Conservation (phyloP, 30 jellyfish, hydroid and myxozoan genomes). For the Haliclystus octoradiatus region DNA sequence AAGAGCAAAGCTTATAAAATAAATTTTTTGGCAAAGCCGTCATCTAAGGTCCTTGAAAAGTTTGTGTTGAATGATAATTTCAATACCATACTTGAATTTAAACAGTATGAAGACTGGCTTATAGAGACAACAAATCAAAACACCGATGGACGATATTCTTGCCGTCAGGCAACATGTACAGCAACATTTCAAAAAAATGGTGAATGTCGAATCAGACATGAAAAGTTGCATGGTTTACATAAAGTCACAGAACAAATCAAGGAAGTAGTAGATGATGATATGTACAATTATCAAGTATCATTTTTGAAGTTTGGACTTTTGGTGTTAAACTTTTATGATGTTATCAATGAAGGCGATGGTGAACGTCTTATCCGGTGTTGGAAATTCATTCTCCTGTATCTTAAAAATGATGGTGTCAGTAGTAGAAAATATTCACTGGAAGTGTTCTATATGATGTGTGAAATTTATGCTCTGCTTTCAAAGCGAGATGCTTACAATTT, state of each 20-base stretch:
- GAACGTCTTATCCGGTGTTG: conserved; percentile 4
- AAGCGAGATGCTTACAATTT: conserved; percentile 2
- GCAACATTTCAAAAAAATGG: conserved; percentile 13
- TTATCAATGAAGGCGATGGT: conserved; percentile 16
- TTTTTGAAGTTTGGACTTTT: conserved; percentile 3
- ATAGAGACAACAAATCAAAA: neutral
- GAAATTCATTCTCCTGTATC: conserved; percentile 9
- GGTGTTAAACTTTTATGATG: conserved; percentile 1
- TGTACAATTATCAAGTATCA: conserved; percentile 20
- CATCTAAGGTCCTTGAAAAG: conserved; percentile 5
- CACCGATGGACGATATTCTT: conserved; percentile 7
- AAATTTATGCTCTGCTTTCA: conserved; percentile 3
- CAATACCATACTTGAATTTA: neutral
- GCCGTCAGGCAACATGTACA: conserved; percentile 7
- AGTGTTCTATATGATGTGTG: conserved; percentile 1
- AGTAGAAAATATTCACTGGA: conserved; percentile 16
- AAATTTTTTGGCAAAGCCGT: neutral
- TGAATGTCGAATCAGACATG: conserved; percentile 12
- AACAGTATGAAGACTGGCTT: conserved; percentile 13
- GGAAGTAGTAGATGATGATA: conserved; percentile 10
- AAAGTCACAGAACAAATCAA: neutral
- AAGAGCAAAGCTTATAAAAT: neutral
- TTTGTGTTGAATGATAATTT: neutral
- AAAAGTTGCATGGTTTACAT: conserved; percentile 16
- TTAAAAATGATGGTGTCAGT: conserved; percentile 2